Conservation (phyloP, 2,113 vertebrate genomes). For the Phrynosoma platyrhinos region DNA sequence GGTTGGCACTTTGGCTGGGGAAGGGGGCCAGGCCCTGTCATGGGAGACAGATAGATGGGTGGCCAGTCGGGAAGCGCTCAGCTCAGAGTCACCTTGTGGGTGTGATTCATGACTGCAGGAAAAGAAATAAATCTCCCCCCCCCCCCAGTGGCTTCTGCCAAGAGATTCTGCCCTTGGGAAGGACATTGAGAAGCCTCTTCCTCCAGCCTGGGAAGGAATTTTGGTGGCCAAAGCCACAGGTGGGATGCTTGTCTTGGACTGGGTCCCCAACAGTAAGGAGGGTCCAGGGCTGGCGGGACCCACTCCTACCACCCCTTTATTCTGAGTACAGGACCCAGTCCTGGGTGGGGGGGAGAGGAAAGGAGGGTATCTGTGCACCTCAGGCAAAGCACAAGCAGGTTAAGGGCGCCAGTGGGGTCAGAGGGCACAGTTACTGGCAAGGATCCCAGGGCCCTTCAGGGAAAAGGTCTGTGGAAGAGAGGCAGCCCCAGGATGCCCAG, state of each 20-base stretch:
- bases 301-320: no score
- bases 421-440: no score
- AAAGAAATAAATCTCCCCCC: conserved; percentile 50
- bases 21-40: background rate
- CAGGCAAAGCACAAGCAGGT: no score
- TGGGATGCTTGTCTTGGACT: background rate
- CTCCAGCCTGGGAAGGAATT: no score
- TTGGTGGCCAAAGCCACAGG: no score
- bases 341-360: no score
- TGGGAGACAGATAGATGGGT: background rate
- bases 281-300: background rate
- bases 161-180: background rate
- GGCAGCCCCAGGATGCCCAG: no score
- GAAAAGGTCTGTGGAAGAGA: no score
- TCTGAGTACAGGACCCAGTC: no score
- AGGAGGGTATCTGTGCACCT: no score
- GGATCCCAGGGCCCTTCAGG: no score
- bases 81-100: conserved; percentile 51
- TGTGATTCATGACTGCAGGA: background rate
- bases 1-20: background rate
- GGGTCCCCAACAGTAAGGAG: background rate
- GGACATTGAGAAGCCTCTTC: conserved; percentile 6
- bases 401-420: no score
- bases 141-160: conserved; percentile 24
- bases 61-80: conserved; percentile 45